Conservation (phyloP, 1,140 invertebrate species). For the Calephelis nemesis region DNA sequence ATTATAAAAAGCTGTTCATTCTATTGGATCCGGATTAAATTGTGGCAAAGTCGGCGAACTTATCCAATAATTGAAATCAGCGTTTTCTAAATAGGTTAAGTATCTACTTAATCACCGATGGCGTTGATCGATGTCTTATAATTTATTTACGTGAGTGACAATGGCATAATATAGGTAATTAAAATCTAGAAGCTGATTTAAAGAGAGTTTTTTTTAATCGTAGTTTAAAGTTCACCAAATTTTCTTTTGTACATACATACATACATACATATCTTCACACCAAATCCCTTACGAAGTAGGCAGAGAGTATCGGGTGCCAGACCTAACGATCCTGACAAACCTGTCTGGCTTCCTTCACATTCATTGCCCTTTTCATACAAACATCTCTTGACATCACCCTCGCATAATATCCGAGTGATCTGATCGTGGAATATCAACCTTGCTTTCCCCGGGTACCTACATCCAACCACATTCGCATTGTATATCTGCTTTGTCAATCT, state of each 20-base stretch:
- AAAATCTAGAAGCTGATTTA: background rate
- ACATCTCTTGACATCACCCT: no score
- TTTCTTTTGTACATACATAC: background rate
- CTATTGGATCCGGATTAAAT: background rate
- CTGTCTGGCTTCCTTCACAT: no score
- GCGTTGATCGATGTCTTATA: background rate
- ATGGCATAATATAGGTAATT: background rate
- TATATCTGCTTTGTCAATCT: no score
- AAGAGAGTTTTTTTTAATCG: background rate
- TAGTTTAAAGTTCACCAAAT: background rate
- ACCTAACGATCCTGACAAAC: no score
- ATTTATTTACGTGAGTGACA: background rate
- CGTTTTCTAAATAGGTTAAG: background rate
- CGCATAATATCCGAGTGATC: no score
- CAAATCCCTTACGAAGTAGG: no score
- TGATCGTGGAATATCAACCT: no score
- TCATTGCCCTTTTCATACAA: no score
- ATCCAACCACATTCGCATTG: no score
- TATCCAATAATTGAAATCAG: background rate
- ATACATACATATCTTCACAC: no score
- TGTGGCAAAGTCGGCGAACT: conserved; percentile 1
- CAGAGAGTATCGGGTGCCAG: no score
- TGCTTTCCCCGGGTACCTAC: no score
- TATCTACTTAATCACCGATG: background rate
- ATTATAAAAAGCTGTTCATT: background rate